Conservation (phyloP, 2,113 vertebrate species). For the Verasper variegatus region DNA sequence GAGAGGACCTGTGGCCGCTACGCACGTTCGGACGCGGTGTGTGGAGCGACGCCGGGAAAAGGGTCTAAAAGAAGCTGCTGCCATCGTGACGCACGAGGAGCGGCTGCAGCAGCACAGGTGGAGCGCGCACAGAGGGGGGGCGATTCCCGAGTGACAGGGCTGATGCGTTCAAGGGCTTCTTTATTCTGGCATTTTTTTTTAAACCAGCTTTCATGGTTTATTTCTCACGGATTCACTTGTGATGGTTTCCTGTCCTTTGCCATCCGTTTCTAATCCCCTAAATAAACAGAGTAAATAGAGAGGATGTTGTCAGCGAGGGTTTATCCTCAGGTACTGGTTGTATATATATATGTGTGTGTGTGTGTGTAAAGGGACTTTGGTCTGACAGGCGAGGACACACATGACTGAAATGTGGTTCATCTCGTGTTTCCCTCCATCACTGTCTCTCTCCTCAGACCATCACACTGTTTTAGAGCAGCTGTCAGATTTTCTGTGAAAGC, state of each 20-base stretch:
- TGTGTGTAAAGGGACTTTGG: neutral
- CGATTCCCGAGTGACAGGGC: neutral
- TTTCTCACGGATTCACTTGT: neutral
- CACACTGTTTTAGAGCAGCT: neutral
- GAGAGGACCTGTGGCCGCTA: neutral
- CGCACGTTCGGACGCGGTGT: conserved; percentile 18
- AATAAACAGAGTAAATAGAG: too few species aligned
- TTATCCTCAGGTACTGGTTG: neutral
- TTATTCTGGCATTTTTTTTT: neutral
- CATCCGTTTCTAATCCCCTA: neutral
- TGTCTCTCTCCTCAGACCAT: neutral
- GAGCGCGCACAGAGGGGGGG: conserved; percentile 7
- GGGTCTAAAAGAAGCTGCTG: neutral
- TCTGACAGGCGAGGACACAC: neutral
- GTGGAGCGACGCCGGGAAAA: neutral
- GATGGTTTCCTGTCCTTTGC: neutral
- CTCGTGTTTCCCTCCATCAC: neutral
- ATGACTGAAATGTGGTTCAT: neutral
- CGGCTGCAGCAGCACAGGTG: conserved; percentile 46
- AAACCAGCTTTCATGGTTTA: neutral
- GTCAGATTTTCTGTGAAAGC: neutral
- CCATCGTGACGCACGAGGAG: conserved; percentile 57
- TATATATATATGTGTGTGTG: too few species aligned
- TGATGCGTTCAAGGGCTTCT: neutral
- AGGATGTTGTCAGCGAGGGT: neutral